A percentile compares a stretch with the other conserved stretches of the same genome.
phyloP scores from a whole-genome alignment of 1,140 invertebrate genomes.

The Bradynema listronoti region DNA sequence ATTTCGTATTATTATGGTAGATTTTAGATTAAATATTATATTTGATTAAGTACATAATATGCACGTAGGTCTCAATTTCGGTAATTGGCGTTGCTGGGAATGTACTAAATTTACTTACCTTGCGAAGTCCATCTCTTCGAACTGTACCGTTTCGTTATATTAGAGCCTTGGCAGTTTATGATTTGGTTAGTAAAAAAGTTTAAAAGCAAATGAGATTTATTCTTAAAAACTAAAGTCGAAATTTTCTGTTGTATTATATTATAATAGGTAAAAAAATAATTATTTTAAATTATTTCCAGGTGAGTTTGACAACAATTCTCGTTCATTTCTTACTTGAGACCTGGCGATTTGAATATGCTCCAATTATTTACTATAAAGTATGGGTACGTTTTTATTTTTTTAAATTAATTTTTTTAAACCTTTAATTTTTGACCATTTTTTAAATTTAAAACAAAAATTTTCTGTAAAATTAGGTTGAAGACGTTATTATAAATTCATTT shows the following conservation, averaged over 20 bases:
- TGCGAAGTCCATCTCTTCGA: conserved; percentile 46
- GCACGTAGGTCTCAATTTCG: conserved; percentile 40
- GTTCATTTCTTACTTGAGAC: conserved; percentile 43
- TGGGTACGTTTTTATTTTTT: conserved; percentile 11
- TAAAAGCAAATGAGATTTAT: background rate
- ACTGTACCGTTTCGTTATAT: conserved; percentile 57
- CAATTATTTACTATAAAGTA: conserved; percentile 39
- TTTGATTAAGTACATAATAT: background rate
- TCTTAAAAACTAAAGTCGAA: background rate
- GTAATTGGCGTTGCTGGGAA: conserved; percentile 48
- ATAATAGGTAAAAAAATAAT: background rate
- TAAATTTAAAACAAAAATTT: conserved; percentile 20
- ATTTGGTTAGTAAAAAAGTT: conserved; percentile 39
- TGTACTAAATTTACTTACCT: conserved; percentile 46
- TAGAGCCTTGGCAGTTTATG: conserved; percentile 50
- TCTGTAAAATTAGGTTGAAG: conserved; percentile 35
- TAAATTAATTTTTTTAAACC: background rate
- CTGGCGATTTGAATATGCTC: conserved; percentile 18
- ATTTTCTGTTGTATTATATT: background rate
- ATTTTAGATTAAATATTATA: conserved; percentile 6
- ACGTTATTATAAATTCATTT: conserved; percentile 53
- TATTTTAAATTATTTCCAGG: conserved; percentile 23
- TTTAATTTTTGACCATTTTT: too few relatives aligned
- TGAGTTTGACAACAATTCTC: conserved; percentile 42
- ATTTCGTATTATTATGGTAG: conserved; percentile 37